Percentiles rank a stretch among this genome's conserved stretches.
phyloP scores from a whole-genome alignment of 1,140 invertebrate genomes.

The Cecropterus lyciades region DNA sequence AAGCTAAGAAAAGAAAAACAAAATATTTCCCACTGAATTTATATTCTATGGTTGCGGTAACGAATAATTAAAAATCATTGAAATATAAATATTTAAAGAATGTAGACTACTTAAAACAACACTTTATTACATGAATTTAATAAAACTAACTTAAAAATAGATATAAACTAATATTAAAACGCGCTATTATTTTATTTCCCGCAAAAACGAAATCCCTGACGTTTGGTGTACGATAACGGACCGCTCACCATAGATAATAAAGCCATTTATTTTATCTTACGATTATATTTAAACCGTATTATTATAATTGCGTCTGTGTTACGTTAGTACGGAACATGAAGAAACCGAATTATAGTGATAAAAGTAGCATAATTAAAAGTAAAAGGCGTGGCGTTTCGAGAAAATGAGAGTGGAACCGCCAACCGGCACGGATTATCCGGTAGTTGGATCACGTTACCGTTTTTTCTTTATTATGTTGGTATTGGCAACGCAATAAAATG shows the following conservation, averaged over 20 bases:
- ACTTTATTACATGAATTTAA: no score
- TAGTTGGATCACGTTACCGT: constrained; percentile 8
- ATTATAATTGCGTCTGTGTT: constrained; percentile 1
- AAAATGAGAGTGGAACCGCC: constrained; percentile 41
- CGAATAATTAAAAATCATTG: no score
- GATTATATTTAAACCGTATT: neutral
- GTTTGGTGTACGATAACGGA: neutral
- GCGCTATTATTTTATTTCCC: no score
- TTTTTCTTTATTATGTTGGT: neutral
- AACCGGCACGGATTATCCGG: constrained; percentile 37
- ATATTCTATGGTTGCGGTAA: no score
- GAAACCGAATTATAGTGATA: neutral
- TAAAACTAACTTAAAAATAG: no score
- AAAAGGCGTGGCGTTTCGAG: constrained; percentile 21
- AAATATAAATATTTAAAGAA: no score
- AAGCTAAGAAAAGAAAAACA: no score
- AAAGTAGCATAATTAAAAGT: constrained; percentile 20
- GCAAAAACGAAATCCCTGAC: no score
- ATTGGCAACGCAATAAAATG: neutral
- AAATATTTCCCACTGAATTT: no score
- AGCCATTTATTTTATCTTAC: neutral
- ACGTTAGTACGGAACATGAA: neutral
- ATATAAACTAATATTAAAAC: no score
- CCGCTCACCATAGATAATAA: neutral
- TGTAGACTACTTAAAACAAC: no score